phyloP scores from a whole-genome alignment of 35 echinoderm and acorn worm genomes.

The Heliocidaris erythrogramma region DNA sequence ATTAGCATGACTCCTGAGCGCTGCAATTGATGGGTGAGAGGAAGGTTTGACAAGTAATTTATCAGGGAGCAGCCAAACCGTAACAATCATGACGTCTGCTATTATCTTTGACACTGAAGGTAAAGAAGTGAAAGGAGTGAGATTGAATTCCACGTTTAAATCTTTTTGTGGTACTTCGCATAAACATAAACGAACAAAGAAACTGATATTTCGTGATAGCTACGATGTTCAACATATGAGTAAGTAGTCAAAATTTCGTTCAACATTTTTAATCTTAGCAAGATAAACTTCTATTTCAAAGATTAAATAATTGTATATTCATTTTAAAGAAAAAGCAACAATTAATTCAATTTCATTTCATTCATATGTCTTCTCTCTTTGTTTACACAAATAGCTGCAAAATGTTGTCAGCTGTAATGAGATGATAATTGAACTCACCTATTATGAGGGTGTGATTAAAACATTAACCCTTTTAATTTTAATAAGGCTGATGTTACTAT shows the following conservation, averaged over 20 bases:
- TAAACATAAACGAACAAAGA: not conserved
- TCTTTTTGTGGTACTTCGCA: not conserved
- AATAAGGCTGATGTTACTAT: not conserved
- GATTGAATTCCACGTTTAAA: not conserved
- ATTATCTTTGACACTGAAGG: not conserved
- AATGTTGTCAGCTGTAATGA: not conserved
- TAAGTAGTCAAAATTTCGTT: too few relatives aligned
- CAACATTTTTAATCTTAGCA: too few relatives aligned
- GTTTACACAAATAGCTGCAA: not conserved
- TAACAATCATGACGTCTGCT: not conserved
- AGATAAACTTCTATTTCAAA: too few relatives aligned
- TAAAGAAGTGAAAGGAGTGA: not conserved
- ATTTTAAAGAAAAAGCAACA: not conserved
- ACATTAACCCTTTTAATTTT: not conserved
- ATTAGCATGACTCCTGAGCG: not conserved
- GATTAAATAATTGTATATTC: not conserved
- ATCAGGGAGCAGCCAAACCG: not conserved
- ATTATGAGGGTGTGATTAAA: too few relatives aligned
- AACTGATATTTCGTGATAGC: too few relatives aligned
- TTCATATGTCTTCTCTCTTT: too few relatives aligned
- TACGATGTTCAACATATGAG: too few relatives aligned
- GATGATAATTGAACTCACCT: not conserved
- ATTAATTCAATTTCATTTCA: too few relatives aligned
- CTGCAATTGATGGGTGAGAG: not conserved
- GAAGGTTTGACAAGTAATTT: conserved; percentile 5